phyloP scores from a whole-genome alignment of 2,888 invertebrate species.

The Congeria kusceri region DNA sequence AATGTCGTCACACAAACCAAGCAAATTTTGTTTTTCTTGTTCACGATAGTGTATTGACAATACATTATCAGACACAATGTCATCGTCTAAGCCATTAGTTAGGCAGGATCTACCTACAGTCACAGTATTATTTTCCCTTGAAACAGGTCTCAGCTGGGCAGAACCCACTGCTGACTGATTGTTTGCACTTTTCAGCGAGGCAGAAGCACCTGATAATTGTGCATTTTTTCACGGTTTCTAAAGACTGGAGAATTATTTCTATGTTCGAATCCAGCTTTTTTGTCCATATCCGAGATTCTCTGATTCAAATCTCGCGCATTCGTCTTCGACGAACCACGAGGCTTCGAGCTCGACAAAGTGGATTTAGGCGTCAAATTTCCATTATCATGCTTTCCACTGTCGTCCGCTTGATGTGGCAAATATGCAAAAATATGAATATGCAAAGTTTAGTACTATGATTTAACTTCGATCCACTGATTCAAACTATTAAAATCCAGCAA shows the following conservation, averaged over 20 bases:
- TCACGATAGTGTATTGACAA: background rate
- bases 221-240: constrained; percentile 1
- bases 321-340: too few species aligned
- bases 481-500: too few species aligned
- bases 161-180: background rate
- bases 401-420: too few species aligned
- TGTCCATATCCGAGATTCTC: background rate
- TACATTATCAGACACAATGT: constrained; percentile 3
- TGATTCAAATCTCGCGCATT: background rate
- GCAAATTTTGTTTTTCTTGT: background rate
- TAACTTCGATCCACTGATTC: too few species aligned
- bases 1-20: too few species aligned
- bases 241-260: background rate
- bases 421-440: too few species aligned
- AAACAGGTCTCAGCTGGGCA: background rate
- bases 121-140: too few species aligned
- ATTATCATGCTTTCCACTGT: too few species aligned
- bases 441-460: too few species aligned
- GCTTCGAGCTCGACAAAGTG: too few species aligned
- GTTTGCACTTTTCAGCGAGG: constrained; percentile 9
- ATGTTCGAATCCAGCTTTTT: background rate
- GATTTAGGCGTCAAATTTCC: too few species aligned
- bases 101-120: background rate
- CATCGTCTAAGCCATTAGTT: constrained; percentile 10
- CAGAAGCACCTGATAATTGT: constrained; percentile 8